Percentiles rank a stretch among this genome's conserved stretches.
Evolutionary conservation across 2,113 vertebrate genomes (phyloP).

Genomic region (Gallinago jamesoni): DNA sequence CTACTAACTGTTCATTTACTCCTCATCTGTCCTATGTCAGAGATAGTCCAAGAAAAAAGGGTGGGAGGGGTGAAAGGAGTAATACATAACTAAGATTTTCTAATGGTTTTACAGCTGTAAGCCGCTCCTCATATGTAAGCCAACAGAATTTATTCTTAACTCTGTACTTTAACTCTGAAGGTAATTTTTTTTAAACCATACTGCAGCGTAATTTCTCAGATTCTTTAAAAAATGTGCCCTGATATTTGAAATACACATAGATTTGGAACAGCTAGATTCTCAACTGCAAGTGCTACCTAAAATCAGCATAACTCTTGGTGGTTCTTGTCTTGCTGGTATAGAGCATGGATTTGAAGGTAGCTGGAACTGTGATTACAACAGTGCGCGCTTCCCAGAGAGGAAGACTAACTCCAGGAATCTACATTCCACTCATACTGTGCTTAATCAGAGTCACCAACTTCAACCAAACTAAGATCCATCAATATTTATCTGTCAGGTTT

Average conservation of each 20-base stretch:
- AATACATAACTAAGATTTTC: neutral
- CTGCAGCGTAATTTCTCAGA: neutral
- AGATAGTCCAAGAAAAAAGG: slow-evolving; percentile 4
- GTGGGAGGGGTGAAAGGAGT: neutral
- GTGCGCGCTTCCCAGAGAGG: neutral
- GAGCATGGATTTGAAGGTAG: neutral
- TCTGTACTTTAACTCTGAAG: neutral
- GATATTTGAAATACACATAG: neutral
- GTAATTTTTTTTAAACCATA: neutral
- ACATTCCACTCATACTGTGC: neutral
- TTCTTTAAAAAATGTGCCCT: neutral
- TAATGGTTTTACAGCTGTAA: neutral
- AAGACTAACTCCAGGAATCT: neutral
- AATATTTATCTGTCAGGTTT: neutral
- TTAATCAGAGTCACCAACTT: neutral
- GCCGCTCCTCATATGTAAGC: neutral
- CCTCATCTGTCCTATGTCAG: neutral
- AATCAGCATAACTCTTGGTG: neutral
- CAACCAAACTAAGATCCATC: neutral
- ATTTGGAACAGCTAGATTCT: neutral
- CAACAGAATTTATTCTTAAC: neutral
- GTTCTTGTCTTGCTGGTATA: neutral
- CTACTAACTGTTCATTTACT: neutral
- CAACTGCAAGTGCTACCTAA: neutral
- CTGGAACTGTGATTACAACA: neutral